Evolutionary conservation across 2,797 vertebrate species (phyloP).

Genomic region (Sebastiscus albofasciatus): DNA sequence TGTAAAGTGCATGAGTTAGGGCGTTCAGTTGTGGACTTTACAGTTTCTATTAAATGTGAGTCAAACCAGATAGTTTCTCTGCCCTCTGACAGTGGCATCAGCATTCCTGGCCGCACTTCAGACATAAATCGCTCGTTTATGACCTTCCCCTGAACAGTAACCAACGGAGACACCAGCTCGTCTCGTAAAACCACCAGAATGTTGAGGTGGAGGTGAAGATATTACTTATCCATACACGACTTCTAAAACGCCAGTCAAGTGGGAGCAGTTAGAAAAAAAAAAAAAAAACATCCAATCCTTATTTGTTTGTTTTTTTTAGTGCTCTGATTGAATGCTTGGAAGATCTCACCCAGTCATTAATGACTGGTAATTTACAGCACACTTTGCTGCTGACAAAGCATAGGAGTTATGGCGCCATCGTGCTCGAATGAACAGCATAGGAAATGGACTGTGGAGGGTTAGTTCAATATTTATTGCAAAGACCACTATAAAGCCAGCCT

Average conservation of each 20-base stretch:
- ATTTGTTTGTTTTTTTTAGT: conserved; percentile 39
- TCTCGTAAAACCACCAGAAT: conserved; percentile 66
- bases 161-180: conserved; percentile 68
- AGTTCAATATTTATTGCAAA: conserved; percentile 26
- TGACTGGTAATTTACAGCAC: conserved; percentile 42
- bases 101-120: conserved; percentile 61
- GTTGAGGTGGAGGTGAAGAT: conserved; percentile 59
- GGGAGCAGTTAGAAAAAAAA: conserved; percentile 46
- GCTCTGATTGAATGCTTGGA: conserved; percentile 35
- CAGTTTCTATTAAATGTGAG: conserved; percentile 63
- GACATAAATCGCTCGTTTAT: conserved; percentile 76
- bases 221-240: conserved; percentile 49
- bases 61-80: conserved; percentile 52
- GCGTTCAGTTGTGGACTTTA: conserved; percentile 49
- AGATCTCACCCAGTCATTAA: conserved; percentile 49
- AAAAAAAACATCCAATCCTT: conserved; percentile 24
- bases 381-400: conserved; percentile 44
- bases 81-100: conserved; percentile 62
- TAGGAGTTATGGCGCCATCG: conserved; percentile 27
- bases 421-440: conserved; percentile 32
- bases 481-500: conserved; percentile 9
- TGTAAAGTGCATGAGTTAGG: conserved; percentile 47
- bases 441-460: conserved; percentile 43
- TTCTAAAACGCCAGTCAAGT: conserved; percentile 57
- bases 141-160: conserved; percentile 72